A percentile compares a stretch with the other conserved stretches of the same genome.
phyloP scores from a whole-genome alignment of 1,140 invertebrate species.

The Thrips palmi region DNA sequence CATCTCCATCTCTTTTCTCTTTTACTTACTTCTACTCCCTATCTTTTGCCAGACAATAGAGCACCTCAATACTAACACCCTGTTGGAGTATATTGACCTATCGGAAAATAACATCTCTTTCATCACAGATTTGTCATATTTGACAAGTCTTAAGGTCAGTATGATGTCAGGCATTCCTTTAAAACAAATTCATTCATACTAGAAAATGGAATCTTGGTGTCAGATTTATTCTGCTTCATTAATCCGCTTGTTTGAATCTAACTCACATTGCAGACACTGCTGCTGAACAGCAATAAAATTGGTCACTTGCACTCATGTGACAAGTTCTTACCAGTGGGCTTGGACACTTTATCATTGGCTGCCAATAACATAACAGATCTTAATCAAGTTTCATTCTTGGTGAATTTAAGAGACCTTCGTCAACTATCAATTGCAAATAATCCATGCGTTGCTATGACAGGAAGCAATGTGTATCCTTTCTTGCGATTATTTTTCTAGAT shows the following conservation, averaged over 20 bases:
- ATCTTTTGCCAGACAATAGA: conserved; percentile 53
- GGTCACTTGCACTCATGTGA: conserved; percentile 62
- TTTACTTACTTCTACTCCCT: background rate
- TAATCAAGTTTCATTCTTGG: conserved; percentile 69
- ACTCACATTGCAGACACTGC: conserved; percentile 47
- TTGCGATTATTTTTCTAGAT: conserved; percentile 1
- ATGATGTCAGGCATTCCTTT: too few species aligned
- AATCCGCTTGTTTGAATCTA: background rate
- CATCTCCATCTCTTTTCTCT: background rate
- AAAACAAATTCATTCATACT: too few species aligned
- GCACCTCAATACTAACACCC: conserved; percentile 59
- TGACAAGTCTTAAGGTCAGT: conserved; percentile 59
- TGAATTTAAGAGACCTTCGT: conserved; percentile 49
- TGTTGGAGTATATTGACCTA: conserved; percentile 65
- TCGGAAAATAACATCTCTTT: conserved; percentile 75
- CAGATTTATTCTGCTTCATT: background rate
- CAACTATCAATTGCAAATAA: conserved; percentile 73
- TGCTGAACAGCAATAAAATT: conserved; percentile 72
- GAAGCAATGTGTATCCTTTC: conserved; percentile 51
- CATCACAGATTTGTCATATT: conserved; percentile 63
- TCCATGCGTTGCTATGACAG: conserved; percentile 56
- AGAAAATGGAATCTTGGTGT: background rate
- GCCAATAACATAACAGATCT: conserved; percentile 72
- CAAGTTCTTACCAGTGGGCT: conserved; percentile 52
- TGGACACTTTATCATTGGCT: conserved; percentile 59